A percentile compares a stretch with the other conserved stretches of the same genome.
phyloP scores from a whole-genome alignment of 2,113 vertebrate genomes.

The Callopanchax toddi region DNA sequence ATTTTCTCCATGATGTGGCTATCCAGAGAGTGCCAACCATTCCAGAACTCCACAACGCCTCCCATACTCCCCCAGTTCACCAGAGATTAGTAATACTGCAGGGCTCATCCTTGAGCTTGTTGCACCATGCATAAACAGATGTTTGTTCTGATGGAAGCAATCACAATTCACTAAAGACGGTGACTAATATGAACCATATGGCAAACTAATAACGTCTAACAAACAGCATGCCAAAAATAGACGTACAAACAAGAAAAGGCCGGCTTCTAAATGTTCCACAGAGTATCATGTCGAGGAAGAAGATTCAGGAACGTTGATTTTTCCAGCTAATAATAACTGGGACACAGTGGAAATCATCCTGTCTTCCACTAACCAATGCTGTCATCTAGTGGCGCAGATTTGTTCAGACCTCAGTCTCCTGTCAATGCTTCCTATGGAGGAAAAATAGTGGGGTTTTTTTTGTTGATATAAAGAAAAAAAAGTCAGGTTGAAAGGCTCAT shows the following conservation, averaged over 20 bases:
- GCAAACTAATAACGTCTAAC: constrained; percentile 24
- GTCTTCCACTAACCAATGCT: constrained; percentile 58
- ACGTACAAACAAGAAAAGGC: constrained; percentile 21
- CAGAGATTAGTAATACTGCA: constrained; percentile 22
- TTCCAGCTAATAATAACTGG: neutral
- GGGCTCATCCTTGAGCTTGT: constrained; percentile 19
- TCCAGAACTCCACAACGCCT: constrained; percentile 9
- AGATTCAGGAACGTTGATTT: constrained; percentile 4
- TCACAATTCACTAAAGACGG: constrained; percentile 28
- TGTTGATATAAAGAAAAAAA: neutral
- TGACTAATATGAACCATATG: constrained; percentile 44
- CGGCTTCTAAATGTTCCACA: constrained; percentile 13
- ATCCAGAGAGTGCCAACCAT: constrained; percentile 21
- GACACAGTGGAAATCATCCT: neutral
- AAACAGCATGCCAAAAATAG: constrained; percentile 26
- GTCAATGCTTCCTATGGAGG: neutral
- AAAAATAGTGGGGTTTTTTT: neutral
- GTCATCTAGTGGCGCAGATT: constrained; percentile 65
- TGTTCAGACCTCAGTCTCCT: neutral
- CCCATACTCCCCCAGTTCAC: constrained; percentile 17
- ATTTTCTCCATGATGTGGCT: constrained; percentile 40
- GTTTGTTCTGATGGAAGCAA: constrained; percentile 40
- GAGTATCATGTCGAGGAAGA: constrained; percentile 10
- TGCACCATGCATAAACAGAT: constrained; percentile 37
- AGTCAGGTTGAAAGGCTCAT: no score